Conservation (phyloP, 2,797 vertebrate species). For the Pantherophis vulpinus region DNA sequence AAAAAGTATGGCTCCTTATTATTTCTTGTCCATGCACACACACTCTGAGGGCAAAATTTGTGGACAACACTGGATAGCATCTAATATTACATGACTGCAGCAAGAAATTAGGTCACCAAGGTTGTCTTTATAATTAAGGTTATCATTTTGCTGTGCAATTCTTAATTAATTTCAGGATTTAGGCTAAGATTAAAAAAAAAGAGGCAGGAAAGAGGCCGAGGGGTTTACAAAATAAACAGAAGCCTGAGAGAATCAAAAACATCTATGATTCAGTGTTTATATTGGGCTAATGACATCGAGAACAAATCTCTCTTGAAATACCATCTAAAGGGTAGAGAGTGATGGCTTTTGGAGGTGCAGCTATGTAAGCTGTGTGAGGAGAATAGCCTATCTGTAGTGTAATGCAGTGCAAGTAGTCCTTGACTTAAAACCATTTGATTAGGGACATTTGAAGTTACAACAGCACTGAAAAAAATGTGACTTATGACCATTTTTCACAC, state of each 20-base stretch:
- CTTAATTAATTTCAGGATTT: conserved; percentile 5
- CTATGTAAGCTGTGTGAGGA: neutral
- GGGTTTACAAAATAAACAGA: conserved; percentile 21
- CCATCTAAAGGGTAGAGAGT: neutral
- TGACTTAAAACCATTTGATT: neutral
- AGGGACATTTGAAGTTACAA: neutral
- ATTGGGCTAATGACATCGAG: neutral
- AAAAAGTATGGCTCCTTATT: neutral
- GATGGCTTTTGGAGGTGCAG: neutral
- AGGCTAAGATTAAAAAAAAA: conserved; percentile 6
- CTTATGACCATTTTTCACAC: neutral
- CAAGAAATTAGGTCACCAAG: conserved; percentile 20
- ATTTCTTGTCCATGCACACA: neutral
- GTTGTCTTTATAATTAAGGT: conserved; percentile 22
- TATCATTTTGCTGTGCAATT: conserved; percentile 27
- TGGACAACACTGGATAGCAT: neutral
- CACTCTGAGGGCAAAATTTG: conserved; percentile 2
- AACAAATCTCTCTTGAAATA: neutral
- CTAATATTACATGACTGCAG: conserved; percentile 1
- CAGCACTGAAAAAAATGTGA: neutral
- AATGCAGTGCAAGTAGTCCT: neutral
- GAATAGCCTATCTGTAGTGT: neutral
- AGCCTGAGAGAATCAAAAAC: neutral
- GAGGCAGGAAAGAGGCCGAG: neutral
- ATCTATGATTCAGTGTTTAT: neutral